These are phyloP conservation scores for Holocentrus rufus DNA, from an alignment of 2,797 vertebrate species.

Conservation along the genomic window DNA sequence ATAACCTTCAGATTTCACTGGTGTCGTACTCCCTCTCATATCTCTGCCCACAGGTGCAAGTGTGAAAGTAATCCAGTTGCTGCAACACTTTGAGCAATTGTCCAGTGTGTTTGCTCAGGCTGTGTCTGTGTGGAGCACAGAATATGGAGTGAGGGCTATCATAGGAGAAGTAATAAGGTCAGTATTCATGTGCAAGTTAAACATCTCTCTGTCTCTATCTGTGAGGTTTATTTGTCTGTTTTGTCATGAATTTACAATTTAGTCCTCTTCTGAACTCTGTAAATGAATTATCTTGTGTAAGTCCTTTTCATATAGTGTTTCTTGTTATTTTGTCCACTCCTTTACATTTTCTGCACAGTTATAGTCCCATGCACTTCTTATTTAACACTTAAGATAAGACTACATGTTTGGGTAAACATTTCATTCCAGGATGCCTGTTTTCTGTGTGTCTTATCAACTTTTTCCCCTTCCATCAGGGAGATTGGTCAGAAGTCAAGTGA, in stretches of 20 bases:
- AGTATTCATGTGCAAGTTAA: constrained; percentile 3
- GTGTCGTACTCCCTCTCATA: not conserved
- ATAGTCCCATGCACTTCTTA: not conserved
- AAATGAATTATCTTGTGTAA: too few species aligned
- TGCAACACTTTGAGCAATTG: constrained; percentile 96
- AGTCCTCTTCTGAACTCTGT: too few species aligned
- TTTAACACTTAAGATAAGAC: too few species aligned
- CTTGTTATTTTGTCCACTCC: not conserved
- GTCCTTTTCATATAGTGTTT: not conserved
- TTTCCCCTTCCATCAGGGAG: constrained; percentile 81
- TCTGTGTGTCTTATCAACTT: not conserved
- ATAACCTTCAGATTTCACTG: not conserved
- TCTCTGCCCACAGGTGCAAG: constrained; percentile 85
- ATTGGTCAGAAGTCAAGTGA: constrained; percentile 92
- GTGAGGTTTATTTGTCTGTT: too few species aligned
- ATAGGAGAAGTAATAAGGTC: constrained; percentile 95
- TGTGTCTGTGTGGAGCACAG: constrained; percentile 89
- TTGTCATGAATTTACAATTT: too few species aligned
- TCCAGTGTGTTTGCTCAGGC: constrained; percentile 89
- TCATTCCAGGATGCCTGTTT: not conserved
- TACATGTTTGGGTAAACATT: not conserved
- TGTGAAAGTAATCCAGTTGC: constrained; percentile 93
- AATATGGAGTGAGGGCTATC: constrained; percentile 90
- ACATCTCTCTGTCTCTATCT: too few species aligned
- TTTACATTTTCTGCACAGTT: not conserved